Evolutionary conservation across 2,888 invertebrate species (phyloP), one percentile per base, ranked within the genome.

Genomic region (Orchestes rusci): DNA sequence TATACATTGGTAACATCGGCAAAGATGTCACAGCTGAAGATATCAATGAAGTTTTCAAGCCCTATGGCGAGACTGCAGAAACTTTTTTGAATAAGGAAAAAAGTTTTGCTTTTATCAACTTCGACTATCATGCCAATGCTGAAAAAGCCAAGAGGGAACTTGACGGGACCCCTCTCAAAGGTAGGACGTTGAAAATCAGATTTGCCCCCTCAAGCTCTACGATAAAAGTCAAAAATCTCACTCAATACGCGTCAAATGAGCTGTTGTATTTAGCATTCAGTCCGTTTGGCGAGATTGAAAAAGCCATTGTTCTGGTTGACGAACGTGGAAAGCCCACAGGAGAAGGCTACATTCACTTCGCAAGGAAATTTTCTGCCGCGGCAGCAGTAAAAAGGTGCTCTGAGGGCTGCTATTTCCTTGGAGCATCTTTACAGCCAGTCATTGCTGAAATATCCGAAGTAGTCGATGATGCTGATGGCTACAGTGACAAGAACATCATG

Each of bases 201-300:
- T 95, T 95, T 73, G 94, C 97, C 1, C 89, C 95, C 1, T 91
- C 94, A 67, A 90, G 90, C 32, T 89, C 96, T 16, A 88, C 93
- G 1, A 74, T 99, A 16, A 84, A 86, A 63, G 84, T 99, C 0
- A 92, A 89, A 64, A 96, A 99, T 73, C 73, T 99, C 2, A 86
- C 92, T 1, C 83, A 84, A 2, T 88, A 81, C 69, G 91, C 96
- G 0, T 90, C 96, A 0, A 99, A 99, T 69, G 99, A 99, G 66
- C 72, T 97, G 37, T 73, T 99, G 2, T 87, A 90, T 61, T 80
- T 84, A 55, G 82, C 88, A 0, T 93, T 94, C 66, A 82, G 84
- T 54, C 81, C 91, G 12, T 93, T 93, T 63, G 93, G 93, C 2
- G 89, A 90, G 16, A 51, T 51, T 33, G 99, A 99, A 67, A 76